phyloP scores from a whole-genome alignment of 2,113 vertebrate genomes.

The Dipodomys ordii region DNA sequence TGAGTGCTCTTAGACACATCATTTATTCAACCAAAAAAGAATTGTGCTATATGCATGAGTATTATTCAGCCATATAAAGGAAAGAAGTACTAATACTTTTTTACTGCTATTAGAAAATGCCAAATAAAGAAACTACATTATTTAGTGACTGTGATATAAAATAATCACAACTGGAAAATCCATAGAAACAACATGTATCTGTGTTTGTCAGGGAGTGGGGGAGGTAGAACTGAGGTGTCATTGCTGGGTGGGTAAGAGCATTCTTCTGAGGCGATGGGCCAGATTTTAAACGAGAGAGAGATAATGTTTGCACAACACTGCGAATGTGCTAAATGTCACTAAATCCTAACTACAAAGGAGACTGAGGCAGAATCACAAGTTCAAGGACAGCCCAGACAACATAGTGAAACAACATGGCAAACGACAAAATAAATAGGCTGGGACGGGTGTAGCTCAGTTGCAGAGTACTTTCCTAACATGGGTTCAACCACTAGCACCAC shows the following conservation, averaged over 20 bases:
- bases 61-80: constrained; percentile 2
- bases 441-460: background rate
- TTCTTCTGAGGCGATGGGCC: no score
- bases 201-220: background rate
- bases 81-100: background rate
- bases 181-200: background rate
- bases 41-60: background rate
- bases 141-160: background rate
- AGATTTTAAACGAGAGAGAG: background rate
- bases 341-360: background rate
- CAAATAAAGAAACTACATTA: background rate
- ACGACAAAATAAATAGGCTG: background rate
- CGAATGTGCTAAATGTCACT: no score
- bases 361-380: background rate
- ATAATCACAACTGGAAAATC: background rate
- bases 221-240: no score
- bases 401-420: background rate
- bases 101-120: no score
- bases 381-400: background rate
- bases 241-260: no score
- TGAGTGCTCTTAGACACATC: no score
- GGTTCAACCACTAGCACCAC: background rate
- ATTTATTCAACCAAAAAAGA: no score
- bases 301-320: no score
- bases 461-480: background rate